phyloP scores from a whole-genome alignment of 1,140 invertebrate genomes.

The Drosophila ercepeae region DNA sequence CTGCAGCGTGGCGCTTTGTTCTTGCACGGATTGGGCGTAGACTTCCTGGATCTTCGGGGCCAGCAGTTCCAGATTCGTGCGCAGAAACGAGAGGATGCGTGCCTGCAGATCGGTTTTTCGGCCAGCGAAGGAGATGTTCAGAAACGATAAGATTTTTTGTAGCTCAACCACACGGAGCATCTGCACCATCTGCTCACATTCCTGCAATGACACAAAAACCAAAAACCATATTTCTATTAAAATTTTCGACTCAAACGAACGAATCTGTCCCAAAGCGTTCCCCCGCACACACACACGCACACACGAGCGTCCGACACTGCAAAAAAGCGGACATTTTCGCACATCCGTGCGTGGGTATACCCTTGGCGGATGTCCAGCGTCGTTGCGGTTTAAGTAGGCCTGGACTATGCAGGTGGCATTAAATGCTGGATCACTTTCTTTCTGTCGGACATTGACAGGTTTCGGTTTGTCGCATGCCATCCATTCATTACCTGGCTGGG shows the following conservation, averaged over 20 bases:
- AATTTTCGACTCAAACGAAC: constrained; percentile 26
- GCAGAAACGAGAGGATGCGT: constrained; percentile 91
- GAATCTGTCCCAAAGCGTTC: constrained; percentile 40
- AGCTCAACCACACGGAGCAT: constrained; percentile 93
- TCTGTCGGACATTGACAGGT: constrained; percentile 2
- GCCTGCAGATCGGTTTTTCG: constrained; percentile 93
- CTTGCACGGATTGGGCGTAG: constrained; percentile 86
- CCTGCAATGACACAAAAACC: constrained; percentile 41
- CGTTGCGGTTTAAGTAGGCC: too few relatives aligned
- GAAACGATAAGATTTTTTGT: constrained; percentile 91
- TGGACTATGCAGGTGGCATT: not conserved
- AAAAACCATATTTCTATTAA: constrained; percentile 6
- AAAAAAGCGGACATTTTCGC: constrained; percentile 31
- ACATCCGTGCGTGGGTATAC: constrained; percentile 27
- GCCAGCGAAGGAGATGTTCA: constrained; percentile 94
- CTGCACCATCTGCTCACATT: constrained; percentile 91
- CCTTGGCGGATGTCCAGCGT: constrained; percentile 22
- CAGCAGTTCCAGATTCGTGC: constrained; percentile 88
- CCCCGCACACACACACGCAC: constrained; percentile 18
- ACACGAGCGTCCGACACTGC: constrained; percentile 18
- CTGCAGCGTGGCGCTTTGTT: constrained; percentile 77
- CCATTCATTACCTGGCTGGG: constrained; percentile 62
- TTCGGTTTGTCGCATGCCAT: constrained; percentile 46
- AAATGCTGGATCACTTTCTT: not conserved
- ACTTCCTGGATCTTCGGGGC: constrained; percentile 92